Conservation (phyloP, 2,113 vertebrate species). For the Albula goreensis region DNA sequence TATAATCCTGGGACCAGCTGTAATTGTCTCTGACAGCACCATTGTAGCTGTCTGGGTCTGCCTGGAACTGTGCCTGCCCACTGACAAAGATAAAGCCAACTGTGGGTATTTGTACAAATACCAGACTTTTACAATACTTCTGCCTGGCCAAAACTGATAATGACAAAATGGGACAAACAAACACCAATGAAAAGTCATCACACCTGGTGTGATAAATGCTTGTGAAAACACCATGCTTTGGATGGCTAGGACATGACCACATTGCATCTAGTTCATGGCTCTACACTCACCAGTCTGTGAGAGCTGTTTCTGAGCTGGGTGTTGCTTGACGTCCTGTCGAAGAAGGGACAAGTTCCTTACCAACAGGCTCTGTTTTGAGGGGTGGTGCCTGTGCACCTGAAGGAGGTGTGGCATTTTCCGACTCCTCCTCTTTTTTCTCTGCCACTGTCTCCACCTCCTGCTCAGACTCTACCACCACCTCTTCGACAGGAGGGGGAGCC, state of each 20-base stretch:
- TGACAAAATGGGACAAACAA: no score
- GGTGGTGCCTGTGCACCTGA: slow-evolving; percentile 2
- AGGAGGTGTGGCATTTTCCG: neutral
- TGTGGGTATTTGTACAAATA: neutral
- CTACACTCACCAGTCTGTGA: neutral
- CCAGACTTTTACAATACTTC: neutral
- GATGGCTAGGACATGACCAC: no score
- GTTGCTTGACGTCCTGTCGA: slow-evolving; percentile 9
- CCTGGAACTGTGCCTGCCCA: slow-evolving; percentile 75
- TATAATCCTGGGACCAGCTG: slow-evolving; percentile 79
- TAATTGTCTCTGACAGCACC: slow-evolving; percentile 79
- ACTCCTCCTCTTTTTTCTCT: neutral
- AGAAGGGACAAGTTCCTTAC: slow-evolving; percentile 11
- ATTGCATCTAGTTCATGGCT: neutral
- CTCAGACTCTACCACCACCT: slow-evolving; percentile 63
- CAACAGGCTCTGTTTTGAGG: neutral
- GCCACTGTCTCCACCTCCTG: slow-evolving; percentile 6
- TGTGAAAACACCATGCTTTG: no score
- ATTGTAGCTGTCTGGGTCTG: slow-evolving; percentile 78
- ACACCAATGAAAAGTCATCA: no score
- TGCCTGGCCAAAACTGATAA: neutral
- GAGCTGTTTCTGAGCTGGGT: neutral
- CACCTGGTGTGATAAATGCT: no score
- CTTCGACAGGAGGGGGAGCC: slow-evolving; percentile 61
- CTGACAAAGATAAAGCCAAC: slow-evolving; percentile 42